These are phyloP conservation scores for Drosophila acutilabella DNA, from an alignment of 2,888 invertebrate species.

Conservation along the genomic window DNA sequence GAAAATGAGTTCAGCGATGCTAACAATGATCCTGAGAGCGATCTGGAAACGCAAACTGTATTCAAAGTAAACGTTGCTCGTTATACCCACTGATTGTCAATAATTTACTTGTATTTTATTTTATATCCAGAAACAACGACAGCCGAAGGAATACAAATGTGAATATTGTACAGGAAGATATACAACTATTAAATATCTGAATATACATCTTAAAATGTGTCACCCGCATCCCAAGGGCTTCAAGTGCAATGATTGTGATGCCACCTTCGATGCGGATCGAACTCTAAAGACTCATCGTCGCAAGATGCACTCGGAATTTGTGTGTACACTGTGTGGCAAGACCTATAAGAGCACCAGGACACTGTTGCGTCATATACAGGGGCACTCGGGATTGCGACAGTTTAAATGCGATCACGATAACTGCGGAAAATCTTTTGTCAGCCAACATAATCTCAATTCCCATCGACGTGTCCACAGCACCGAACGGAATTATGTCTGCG, in stretches of 20 bases:
- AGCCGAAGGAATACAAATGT: constrained; percentile 53
- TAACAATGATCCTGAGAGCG: constrained; percentile 16
- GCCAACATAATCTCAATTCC: constrained; percentile 65
- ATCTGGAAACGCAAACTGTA: constrained; percentile 38
- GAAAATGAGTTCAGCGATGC: constrained; percentile 6
- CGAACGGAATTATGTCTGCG: constrained; percentile 78
- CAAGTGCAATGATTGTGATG: constrained; percentile 66
- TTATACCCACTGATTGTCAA: background rate
- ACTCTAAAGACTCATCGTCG: constrained; percentile 61
- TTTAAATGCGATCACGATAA: constrained; percentile 70
- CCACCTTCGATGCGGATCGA: constrained; percentile 62
- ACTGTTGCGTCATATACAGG: constrained; percentile 67
- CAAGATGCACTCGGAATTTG: constrained; percentile 65
- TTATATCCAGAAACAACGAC: constrained; percentile 40
- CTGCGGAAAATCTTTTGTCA: constrained; percentile 78
- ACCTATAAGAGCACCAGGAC: constrained; percentile 71
- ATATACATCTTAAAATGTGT: constrained; percentile 60
- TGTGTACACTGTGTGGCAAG: constrained; percentile 68
- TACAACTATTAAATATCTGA: constrained; percentile 63
- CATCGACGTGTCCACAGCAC: constrained; percentile 75
- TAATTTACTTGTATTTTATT: background rate
- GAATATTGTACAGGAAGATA: constrained; percentile 59
- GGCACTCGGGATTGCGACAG: constrained; percentile 67
- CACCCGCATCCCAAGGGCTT: constrained; percentile 70
- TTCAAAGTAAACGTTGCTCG: constrained; percentile 45